A percentile compares a stretch with the other conserved stretches of the same genome.
Conservation (phyloP, 2,888 invertebrate species). For the Amphipoea oculea region DNA sequence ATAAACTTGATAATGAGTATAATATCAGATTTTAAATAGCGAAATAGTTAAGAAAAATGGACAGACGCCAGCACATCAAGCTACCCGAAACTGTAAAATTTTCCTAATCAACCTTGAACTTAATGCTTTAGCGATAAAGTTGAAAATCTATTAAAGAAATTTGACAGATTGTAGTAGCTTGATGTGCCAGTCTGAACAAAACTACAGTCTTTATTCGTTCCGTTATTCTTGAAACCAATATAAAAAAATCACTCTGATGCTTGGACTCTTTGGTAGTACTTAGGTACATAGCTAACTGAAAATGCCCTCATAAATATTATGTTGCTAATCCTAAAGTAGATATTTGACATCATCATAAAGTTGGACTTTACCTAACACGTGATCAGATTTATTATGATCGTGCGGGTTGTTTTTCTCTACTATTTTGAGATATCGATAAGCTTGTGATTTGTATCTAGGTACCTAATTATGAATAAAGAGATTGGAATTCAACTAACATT, state of each 20-base stretch:
- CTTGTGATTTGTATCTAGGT: slow-evolving; percentile 31
- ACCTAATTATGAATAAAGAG: slow-evolving; percentile 34
- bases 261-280: not conserved
- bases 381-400: slow-evolving; percentile 47
- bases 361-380: slow-evolving; percentile 40
- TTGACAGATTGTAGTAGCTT: no score
- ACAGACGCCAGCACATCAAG: no score
- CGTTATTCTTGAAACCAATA: not conserved
- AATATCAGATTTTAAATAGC: not conserved
- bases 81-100: no score
- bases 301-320: slow-evolving; percentile 4
- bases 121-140: no score
- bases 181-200: no score
- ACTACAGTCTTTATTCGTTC: not conserved
- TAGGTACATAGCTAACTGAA: not conserved
- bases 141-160: no score
- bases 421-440: slow-evolving; percentile 42
- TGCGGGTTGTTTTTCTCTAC: slow-evolving; percentile 44
- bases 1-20: no score
- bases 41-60: not conserved
- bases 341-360: slow-evolving; percentile 26
- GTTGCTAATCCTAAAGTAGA: slow-evolving; percentile 9
- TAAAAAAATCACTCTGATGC: not conserved
- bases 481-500: slow-evolving; percentile 29
- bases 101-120: no score